Base-by-base conservation (phyloP, 1,140 invertebrate genomes). In the Coptotermes formosanus region DNA sequence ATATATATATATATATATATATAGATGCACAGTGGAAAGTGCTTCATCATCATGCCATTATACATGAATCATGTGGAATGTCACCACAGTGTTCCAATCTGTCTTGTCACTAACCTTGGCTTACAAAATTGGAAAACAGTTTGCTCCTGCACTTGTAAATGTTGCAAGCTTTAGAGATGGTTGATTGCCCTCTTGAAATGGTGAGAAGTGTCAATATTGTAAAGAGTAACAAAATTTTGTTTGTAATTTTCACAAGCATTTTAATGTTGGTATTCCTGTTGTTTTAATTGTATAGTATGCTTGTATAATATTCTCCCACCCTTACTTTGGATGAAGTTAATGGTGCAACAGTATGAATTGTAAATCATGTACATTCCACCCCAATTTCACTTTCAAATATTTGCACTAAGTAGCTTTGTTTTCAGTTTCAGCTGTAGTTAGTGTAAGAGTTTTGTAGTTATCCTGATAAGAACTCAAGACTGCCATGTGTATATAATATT, bases 81-180 rank as follows among this genome's bases (percentile, higher is more conserved):
- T 93, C 92, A 91, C 92, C 91, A 92, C 92, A 92, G 92, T 91
- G 91, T 91, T 93, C 92, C 93, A 93, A 93, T 93, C 93, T 93
- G 93, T 91, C 92, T 91, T 90, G 88, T 89, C 88, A 88, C 84
- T 88, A 87, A 88, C 87, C 82, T 64, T 64, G 45, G 85, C 85
- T 86, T 38, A 23, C 75, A 85, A 75, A n/a, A 75, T 75, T 75
- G 16, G 11, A 75, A 2, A 30, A 30, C 14, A 8, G 1, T 75
- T 75, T 75, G 25, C 64, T 75, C 64, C n/a, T 75, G n/a, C 64
- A 75, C 64, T 11, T 30, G 64, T 30, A 75, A 75, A 75, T 75
- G 30, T 75, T 75, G 25, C n/a, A 75, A 75, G 64, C 2, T 75
- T 30, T 75, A 30, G 9, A 75, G 64, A 14, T 75, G 25, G 64